Evolutionary conservation across 1,140 invertebrate species (phyloP).

Genomic region (Dinoponera quadriceps): DNA sequence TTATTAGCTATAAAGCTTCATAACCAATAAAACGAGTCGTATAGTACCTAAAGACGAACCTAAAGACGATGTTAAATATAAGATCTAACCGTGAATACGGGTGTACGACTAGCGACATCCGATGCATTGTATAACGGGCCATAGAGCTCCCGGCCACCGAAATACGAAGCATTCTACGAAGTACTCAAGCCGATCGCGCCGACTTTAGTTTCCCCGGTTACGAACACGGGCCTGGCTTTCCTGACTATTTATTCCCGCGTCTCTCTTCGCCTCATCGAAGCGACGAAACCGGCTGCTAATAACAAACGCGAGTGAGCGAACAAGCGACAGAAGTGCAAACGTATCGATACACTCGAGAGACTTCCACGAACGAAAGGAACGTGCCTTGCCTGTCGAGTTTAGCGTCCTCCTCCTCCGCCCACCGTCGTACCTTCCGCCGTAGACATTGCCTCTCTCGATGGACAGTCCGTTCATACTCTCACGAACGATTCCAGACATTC

Average conservation of each 20-base stretch:
- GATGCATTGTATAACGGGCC: too few relatives aligned
- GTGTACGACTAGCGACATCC: too few relatives aligned
- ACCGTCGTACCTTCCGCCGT: conserved; percentile 38
- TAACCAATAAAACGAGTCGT: too few relatives aligned
- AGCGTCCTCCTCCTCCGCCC: neutral
- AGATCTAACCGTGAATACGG: too few relatives aligned
- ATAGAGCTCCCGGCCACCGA: too few relatives aligned
- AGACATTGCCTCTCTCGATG: conserved; percentile 25
- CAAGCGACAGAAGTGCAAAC: conserved; percentile 20
- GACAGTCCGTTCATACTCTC: conserved; percentile 63
- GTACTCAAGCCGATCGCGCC: too few relatives aligned
- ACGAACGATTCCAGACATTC: conserved; percentile 75
- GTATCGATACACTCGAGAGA: conserved; percentile 9
- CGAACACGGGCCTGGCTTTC: neutral
- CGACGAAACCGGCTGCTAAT: conserved; percentile 8
- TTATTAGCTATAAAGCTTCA: too few relatives aligned
- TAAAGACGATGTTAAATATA: too few relatives aligned
- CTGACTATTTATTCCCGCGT: neutral
- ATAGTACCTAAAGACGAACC: too few relatives aligned
- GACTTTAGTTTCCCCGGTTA: neutral
- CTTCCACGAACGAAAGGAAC: conserved; percentile 36
- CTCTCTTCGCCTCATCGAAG: neutral
- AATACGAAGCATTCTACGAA: too few relatives aligned
- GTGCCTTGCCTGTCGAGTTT: conserved; percentile 27
- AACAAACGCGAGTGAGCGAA: neutral